phyloP scores from a whole-genome alignment of 2,113 vertebrate genomes.

The Azemiops feae region DNA sequence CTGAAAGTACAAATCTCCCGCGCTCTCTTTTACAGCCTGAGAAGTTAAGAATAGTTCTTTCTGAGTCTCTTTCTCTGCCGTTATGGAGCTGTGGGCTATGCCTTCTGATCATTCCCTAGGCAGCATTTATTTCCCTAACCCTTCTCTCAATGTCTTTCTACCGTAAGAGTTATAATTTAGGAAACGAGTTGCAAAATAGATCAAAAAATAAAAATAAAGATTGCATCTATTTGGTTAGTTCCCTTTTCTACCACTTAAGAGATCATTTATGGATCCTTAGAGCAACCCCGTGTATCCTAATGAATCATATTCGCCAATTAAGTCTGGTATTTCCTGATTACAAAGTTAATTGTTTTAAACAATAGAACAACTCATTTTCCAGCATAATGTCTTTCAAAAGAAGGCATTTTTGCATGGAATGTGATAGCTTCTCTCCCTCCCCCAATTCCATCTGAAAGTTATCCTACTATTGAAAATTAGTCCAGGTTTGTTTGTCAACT shows the following conservation, averaged over 20 bases:
- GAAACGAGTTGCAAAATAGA: neutral
- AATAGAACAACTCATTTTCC: neutral
- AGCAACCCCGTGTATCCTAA: neutral
- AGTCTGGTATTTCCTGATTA: neutral
- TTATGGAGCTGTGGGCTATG: neutral
- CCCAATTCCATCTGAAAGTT: neutral
- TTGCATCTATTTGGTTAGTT: neutral
- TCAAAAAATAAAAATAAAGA: neutral
- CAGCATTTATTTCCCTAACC: too few species aligned
- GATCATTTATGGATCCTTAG: neutral
- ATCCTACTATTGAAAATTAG: neutral
- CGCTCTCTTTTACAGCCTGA: neutral
- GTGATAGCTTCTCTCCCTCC: neutral
- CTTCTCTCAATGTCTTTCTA: too few species aligned
- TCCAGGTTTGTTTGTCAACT: neutral
- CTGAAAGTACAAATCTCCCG: neutral
- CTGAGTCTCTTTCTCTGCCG: neutral
- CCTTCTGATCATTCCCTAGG: neutral
- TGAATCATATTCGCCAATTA: neutral
- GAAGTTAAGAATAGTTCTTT: neutral
- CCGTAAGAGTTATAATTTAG: neutral
- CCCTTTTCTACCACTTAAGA: neutral
- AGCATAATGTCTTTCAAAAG: neutral
- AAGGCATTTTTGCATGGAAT: neutral
- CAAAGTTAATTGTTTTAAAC: slow-evolving; percentile 13